phyloP scores from a whole-genome alignment of 1,140 invertebrate species.

The Eumaeus atala region DNA sequence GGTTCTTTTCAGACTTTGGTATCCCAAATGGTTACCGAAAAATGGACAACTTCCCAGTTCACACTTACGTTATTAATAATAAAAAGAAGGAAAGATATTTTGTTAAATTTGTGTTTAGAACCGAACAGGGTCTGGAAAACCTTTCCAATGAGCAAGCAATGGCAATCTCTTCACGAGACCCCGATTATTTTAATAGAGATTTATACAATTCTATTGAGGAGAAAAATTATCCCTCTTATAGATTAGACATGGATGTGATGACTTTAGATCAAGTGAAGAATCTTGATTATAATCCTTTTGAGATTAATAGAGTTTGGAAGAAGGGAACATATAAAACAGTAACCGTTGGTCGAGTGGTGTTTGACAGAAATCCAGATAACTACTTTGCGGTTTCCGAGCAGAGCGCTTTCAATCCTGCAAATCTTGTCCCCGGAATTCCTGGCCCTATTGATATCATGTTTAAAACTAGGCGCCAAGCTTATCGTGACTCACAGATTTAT shows the following conservation, averaged over 20 bases:
- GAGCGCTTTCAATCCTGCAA: constrained; percentile 87
- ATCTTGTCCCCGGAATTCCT: constrained; percentile 90
- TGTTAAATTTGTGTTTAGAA: constrained; percentile 84
- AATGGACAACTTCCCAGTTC: constrained; percentile 78
- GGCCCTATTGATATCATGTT: constrained; percentile 90
- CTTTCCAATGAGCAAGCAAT: constrained; percentile 53
- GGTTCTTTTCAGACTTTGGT: constrained; percentile 89
- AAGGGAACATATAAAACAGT: constrained; percentile 88
- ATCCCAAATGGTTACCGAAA: constrained; percentile 88
- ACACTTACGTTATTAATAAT: constrained; percentile 83
- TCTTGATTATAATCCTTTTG: constrained; percentile 78
- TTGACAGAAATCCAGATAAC: constrained; percentile 88
- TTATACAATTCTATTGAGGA: constrained; percentile 44
- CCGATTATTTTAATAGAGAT: constrained; percentile 41
- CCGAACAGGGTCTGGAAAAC: constrained; percentile 81
- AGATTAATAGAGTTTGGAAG: constrained; percentile 85
- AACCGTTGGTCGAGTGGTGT: constrained; percentile 85
- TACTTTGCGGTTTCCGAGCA: constrained; percentile 91
- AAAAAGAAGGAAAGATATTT: constrained; percentile 74
- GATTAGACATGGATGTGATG: constrained; percentile 76
- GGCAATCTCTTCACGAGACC: constrained; percentile 30
- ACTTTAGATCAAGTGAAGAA: constrained; percentile 67
- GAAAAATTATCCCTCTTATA: constrained; percentile 81
- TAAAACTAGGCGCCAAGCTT: constrained; percentile 88
- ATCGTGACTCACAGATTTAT: constrained; percentile 90